phyloP scores from a whole-genome alignment of 2,888 invertebrate genomes.

The Mantis religiosa region DNA sequence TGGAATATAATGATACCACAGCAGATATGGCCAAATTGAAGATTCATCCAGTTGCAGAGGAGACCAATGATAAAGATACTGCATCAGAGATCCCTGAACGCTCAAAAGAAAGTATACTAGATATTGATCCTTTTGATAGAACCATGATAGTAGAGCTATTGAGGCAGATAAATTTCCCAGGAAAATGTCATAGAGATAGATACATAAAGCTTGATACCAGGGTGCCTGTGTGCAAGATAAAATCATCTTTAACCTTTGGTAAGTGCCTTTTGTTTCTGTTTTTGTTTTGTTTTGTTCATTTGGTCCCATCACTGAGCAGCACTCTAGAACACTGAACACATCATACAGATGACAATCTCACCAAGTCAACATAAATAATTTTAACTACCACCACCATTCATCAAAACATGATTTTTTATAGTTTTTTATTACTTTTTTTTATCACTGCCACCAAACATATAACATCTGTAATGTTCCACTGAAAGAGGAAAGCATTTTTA shows the following conservation, averaged over 20 bases:
- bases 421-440: no score
- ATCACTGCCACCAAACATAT: no score
- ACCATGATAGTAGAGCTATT: conserved; percentile 64
- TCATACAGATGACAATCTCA: no score
- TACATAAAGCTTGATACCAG: not conserved
- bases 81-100: conserved; percentile 31
- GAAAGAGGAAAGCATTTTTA: no score
- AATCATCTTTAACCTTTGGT: conserved; percentile 42
- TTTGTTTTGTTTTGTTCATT: no score
- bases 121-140: conserved; percentile 76
- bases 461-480: no score
- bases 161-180: conserved; percentile 66
- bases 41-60: not conserved
- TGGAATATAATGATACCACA: not conserved
- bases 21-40: not conserved
- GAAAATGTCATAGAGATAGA: conserved; percentile 41
- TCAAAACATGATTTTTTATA: no score
- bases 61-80: not conserved
- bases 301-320: no score
- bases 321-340: no score
- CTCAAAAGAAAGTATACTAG: conserved; percentile 30
- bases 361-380: no score
- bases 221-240: not conserved
- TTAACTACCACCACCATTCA: no score
- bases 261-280: conserved; percentile 15